phyloP scores from a whole-genome alignment of 2,797 vertebrate species.

The Threskiornis aethiopicus region DNA sequence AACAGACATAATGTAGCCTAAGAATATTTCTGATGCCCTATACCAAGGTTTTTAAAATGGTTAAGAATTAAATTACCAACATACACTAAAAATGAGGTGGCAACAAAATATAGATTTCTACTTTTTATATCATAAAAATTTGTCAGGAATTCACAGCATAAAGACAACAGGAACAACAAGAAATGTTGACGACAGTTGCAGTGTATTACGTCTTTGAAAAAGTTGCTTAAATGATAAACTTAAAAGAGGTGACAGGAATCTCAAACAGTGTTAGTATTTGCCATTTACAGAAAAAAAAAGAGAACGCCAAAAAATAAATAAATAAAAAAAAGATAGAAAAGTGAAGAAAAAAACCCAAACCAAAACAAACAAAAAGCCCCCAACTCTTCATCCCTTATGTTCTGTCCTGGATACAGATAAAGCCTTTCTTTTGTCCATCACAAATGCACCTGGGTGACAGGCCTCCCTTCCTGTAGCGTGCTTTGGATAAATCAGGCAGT shows the following conservation, averaged over 20 bases:
- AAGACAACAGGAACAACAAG: background rate
- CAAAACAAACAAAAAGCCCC: background rate
- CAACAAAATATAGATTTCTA: background rate
- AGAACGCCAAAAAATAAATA: accelerated
- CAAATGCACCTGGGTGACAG: background rate
- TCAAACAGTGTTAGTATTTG: background rate
- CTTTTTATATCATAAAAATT: background rate
- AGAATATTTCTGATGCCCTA: background rate
- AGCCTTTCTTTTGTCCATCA: background rate
- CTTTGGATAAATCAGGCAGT: background rate
- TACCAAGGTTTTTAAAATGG: background rate
- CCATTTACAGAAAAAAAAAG: background rate
- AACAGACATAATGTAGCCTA: background rate
- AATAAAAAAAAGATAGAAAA: background rate
- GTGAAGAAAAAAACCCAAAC: background rate
- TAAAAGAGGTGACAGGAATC: background rate
- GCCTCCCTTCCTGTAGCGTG: background rate
- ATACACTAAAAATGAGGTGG: background rate
- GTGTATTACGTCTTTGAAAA: background rate
- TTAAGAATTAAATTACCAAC: background rate
- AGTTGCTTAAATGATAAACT: background rate
- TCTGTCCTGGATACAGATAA: background rate
- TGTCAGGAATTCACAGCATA: background rate
- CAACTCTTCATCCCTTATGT: background rate
- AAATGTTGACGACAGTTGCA: background rate